Conservation (phyloP, 2,888 invertebrate species). For the Bruchidius siliquastri region DNA sequence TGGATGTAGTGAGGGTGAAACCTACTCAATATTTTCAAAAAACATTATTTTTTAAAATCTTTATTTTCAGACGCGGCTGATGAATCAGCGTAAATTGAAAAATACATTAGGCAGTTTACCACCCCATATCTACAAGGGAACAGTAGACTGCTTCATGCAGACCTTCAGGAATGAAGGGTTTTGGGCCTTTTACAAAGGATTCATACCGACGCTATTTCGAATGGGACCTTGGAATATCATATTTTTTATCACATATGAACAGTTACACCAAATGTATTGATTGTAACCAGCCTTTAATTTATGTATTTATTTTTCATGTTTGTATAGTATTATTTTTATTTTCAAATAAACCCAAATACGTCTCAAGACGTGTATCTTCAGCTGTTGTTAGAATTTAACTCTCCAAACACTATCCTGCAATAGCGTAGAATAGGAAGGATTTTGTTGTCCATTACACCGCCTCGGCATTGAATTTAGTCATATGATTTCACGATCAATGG, state of each 20-base stretch:
- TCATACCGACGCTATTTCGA: constrained; percentile 90
- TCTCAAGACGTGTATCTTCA: neutral
- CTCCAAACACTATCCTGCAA: too few species aligned
- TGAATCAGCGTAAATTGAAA: constrained; percentile 77
- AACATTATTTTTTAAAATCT: constrained; percentile 1
- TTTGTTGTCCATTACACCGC: too few species aligned
- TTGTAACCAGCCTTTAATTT: neutral
- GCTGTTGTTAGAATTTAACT: neutral
- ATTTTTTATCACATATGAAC: constrained; percentile 91
- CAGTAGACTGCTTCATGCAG: constrained; percentile 63
- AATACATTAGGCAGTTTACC: constrained; percentile 49
- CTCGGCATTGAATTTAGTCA: too few species aligned
- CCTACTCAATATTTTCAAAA: constrained; percentile 35
- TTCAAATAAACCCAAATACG: neutral
- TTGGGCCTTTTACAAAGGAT: constrained; percentile 87
- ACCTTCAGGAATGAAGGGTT: constrained; percentile 85
- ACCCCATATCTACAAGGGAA: constrained; percentile 70
- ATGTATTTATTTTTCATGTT: constrained; percentile 3
- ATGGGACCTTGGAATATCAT: constrained; percentile 98
- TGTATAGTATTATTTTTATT: neutral
- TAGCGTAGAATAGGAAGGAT: too few species aligned
- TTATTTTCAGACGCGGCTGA: constrained; percentile 75
- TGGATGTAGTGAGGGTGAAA: constrained; percentile 83
- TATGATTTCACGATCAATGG: too few species aligned
- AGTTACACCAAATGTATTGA: constrained; percentile 71